Evolutionary conservation across 35 echinoderm and acorn worm species (phyloP), one percentile per base, ranked within the genome.

Genomic region (Chiridota heheva): DNA sequence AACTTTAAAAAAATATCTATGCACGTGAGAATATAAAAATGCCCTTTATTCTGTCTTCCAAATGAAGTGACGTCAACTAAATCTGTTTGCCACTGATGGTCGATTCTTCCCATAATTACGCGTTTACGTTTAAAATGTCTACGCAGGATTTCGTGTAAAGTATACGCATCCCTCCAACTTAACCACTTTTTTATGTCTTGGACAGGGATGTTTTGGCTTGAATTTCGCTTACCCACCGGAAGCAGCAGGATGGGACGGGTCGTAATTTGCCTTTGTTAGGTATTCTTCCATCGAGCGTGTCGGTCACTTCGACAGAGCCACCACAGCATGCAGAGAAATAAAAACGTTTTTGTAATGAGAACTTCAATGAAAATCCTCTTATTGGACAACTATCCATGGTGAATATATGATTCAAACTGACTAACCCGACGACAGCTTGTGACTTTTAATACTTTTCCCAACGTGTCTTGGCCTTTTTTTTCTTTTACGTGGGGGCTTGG

Each of bases 1-100:
- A 60, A 87, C 47, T 75, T 93, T 26, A 79, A 93, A 2, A 84
- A 72, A 15, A 88, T 55, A 58, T 93, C 85, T 27, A 93, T 93
- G 42, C 68, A 76, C 4, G 85, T 93, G 39, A 93, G n/a, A 18
- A 93, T 55, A 59, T 77, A 93, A 24, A 36, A 67, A 63, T 69
- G 76, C 3, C 78, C 85, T 43, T 83, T 66, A 45, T 93, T 93
- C 44, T 68, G 42, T n/a, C 70, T 67, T 17, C 25, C 22, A 12
- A 78, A 70, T 3, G 66, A 45, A 2, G 29, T 34, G 3, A 93
- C 41, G 40, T 93, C 90, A 2, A 88, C 90, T 7, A 93, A 59
- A 72, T 93, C 85, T 0, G 85, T 71, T 36, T 93, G 75, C 84
- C 78, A 93, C 24, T 87, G 83, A 29, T 87, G 53, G 59, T 93